Evolutionary conservation across 2,797 vertebrate genomes (phyloP).

Genomic region (Sylvia borin): DNA sequence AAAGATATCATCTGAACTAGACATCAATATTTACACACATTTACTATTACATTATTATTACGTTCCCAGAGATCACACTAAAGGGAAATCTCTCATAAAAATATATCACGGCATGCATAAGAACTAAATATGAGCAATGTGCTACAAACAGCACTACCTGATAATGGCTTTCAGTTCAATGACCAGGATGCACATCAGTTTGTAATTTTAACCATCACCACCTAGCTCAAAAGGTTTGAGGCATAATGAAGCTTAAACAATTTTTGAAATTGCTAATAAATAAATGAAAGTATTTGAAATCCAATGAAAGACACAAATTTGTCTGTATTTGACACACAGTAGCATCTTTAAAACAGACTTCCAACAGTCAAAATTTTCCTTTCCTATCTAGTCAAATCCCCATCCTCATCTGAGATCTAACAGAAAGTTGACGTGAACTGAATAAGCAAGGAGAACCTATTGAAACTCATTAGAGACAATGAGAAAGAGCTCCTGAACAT

Average conservation of each 20-base stretch:
- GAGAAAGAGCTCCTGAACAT: not conserved
- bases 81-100: not conserved
- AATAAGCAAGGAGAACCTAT: not conserved
- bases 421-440: not conserved
- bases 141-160: not conserved
- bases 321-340: not conserved
- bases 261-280: not conserved
- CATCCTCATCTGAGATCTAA: not conserved
- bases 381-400: not conserved
- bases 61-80: not conserved
- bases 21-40: not conserved
- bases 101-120: not conserved
- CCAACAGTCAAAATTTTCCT: not conserved
- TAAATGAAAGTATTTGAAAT: not conserved
- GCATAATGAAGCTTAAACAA: not conserved
- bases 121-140: not conserved
- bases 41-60: not conserved
- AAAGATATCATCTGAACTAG: not conserved
- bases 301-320: not conserved
- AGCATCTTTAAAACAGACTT: not conserved
- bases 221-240: not conserved
- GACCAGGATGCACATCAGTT: not conserved
- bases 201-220: not conserved
- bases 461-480: not conserved
- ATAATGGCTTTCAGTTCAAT: not conserved